A percentile compares a stretch with the other conserved stretches of the same genome.
These are phyloP conservation scores for Aphrophora alni DNA, from an alignment of 2,888 invertebrate species.

Conservation along the genomic window DNA sequence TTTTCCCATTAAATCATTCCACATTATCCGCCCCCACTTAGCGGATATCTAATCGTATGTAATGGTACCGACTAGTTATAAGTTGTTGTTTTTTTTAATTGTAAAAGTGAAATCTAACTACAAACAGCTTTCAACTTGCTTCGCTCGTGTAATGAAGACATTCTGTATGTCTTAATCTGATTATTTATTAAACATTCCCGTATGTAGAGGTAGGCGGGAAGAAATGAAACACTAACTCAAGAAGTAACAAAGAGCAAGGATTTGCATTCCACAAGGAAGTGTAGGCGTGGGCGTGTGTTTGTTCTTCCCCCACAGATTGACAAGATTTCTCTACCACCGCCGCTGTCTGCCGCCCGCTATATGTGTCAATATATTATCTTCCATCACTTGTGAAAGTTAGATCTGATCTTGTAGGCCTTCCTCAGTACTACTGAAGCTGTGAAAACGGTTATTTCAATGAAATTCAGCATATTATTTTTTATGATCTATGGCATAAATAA, in stretches of 20 bases:
- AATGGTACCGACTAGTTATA: too few species aligned
- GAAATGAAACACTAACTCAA: too few species aligned
- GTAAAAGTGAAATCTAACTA: background rate
- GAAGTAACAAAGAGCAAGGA: background rate
- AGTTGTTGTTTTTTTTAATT: too few species aligned
- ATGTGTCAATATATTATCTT: background rate
- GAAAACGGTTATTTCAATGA: too few species aligned
- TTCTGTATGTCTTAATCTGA: background rate
- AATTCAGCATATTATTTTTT: too few species aligned
- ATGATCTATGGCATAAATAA: too few species aligned
- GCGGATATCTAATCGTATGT: background rate
- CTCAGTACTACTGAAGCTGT: background rate
- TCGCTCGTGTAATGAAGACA: background rate
- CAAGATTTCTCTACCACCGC: too few species aligned
- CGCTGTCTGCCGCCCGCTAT: too few species aligned
- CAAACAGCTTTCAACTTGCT: background rate
- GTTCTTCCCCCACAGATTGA: too few species aligned
- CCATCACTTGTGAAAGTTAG: background rate
- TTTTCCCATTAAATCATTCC: too few species aligned
- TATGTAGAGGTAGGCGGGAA: slow-evolving; percentile 13
- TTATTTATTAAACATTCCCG: background rate
- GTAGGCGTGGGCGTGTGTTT: background rate
- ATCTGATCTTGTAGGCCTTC: too few species aligned
- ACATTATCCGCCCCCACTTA: background rate
- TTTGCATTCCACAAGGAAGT: too few species aligned